Evolutionary conservation across 2,113 vertebrate genomes (phyloP).

Genomic region (Tenrec ecaudatus): DNA sequence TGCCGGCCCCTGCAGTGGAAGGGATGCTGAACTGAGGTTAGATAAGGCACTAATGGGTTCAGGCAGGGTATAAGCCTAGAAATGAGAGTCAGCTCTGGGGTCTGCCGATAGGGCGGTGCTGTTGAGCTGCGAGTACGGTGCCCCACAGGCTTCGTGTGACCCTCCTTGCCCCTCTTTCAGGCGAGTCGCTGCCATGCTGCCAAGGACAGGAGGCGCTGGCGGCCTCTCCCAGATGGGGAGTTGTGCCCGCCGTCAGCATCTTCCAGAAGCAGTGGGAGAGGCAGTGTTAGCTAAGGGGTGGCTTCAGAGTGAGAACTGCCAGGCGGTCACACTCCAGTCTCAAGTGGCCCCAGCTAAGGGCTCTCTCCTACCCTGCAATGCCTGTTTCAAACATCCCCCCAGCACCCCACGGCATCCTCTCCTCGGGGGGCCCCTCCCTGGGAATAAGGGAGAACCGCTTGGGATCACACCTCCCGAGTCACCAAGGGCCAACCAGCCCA

Average conservation of each 20-base stretch:
- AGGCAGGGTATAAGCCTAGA: not conserved
- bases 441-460: not conserved
- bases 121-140: not conserved
- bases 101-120: not conserved
- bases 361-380: conserved; percentile 13
- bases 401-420: not conserved
- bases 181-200: conserved; percentile 6
- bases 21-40: conserved; percentile 31
- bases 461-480: conserved; percentile 26
- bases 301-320: conserved; percentile 41
- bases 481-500: not conserved
- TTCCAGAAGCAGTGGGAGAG: conserved; percentile 57
- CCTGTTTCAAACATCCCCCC: conserved; percentile 37
- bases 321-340: conserved; percentile 39
- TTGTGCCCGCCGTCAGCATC: conserved; percentile 37
- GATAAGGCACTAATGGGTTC: not conserved
- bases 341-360: not conserved
- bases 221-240: conserved; percentile 55
- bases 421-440: conserved; percentile 4
- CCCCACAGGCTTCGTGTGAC: conserved; percentile 12
- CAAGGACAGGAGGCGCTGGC: conserved; percentile 56
- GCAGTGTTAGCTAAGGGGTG: conserved; percentile 37
- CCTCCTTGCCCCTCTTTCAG: conserved; percentile 43
- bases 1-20: not conserved
- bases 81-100: not conserved